Evolutionary conservation across 2,888 invertebrate species (phyloP), one percentile per base, ranked within the genome.

Genomic region (Drosophila infuscata): DNA sequence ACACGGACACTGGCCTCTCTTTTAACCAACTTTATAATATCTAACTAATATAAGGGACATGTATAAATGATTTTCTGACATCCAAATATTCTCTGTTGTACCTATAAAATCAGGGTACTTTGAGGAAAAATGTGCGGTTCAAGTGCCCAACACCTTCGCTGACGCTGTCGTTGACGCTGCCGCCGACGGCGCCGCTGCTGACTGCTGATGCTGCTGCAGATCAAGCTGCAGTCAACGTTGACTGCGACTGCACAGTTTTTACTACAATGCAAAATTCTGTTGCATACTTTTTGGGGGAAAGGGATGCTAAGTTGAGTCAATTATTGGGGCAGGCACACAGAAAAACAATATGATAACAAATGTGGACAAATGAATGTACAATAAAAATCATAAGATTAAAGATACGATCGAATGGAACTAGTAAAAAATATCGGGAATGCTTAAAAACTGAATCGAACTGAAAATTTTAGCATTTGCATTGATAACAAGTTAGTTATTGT

Each of bases 71-170:
- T 36, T 15, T 7, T 46, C 20, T 46, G 12, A 7, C 11, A 9
- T 9, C 5, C n/a, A 32, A 20, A 57, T 25, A 57, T 20, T 20
- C 32, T 2, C 43, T 6, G 0, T 46, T 25, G 2, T 25, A 4
- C 7, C 15, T 25, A 15, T 15, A 25, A 46, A 46, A 25, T 15
- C 15, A 15, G 69, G 75, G 62, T 52, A 82, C 81, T 75, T 85
- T 88, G 83, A 88, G 88, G 85, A 89, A 89, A 88, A 87, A 87
- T 88, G 84, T 87, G 86, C 82, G 86, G 86, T 89, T 89, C 85
- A 89, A 87, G 88, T 85, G 85, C 70, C 87, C 82, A 87, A 89
- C 86, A 89, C 86, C 89, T 89, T 72, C 70, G 58, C 70, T 52
- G 57, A 70, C 64, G 70, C 62, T 73, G 35, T 29, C 35, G 64